phyloP scores from a whole-genome alignment of 2,113 vertebrate genomes.

The Tetrao urogallus region DNA sequence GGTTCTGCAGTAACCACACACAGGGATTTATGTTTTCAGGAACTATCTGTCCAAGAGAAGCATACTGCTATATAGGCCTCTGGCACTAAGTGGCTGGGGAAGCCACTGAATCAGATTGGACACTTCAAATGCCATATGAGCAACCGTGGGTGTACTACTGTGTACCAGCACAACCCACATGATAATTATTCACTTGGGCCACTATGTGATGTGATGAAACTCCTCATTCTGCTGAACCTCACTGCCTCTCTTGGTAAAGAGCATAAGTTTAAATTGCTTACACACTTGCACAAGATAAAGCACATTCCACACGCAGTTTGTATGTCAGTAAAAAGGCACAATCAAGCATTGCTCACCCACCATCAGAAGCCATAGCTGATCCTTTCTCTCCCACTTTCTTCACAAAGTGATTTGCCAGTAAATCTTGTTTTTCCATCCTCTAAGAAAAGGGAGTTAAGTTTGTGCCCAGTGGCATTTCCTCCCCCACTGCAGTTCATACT shows the following conservation, averaged over 20 bases:
- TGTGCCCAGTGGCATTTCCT: not conserved
- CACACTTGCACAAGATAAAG: not conserved
- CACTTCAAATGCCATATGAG: constrained; percentile 4
- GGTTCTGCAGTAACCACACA: constrained; percentile 58
- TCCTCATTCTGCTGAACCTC: not conserved
- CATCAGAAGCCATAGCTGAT: not conserved
- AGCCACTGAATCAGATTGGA: constrained; percentile 11
- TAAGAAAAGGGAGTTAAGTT: not conserved
- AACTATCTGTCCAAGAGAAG: constrained; percentile 41
- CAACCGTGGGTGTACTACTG: constrained; percentile 20
- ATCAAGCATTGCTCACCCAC: not conserved
- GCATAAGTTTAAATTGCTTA: not conserved
- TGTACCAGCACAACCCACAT: constrained; percentile 38
- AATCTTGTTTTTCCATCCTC: not conserved
- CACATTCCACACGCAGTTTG: not conserved
- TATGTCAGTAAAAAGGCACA: not conserved
- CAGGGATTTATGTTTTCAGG: constrained; percentile 49
- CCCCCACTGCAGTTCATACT: not conserved
- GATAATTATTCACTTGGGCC: not conserved
- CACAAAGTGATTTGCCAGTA: not conserved
- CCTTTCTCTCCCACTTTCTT: not conserved
- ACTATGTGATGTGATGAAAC: not conserved
- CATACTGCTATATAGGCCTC: constrained; percentile 15
- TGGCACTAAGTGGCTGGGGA: not conserved
- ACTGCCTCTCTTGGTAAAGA: not conserved